Evolutionary conservation across 2,888 invertebrate species (phyloP).

Genomic region (Schrankia costaestrigalis): DNA sequence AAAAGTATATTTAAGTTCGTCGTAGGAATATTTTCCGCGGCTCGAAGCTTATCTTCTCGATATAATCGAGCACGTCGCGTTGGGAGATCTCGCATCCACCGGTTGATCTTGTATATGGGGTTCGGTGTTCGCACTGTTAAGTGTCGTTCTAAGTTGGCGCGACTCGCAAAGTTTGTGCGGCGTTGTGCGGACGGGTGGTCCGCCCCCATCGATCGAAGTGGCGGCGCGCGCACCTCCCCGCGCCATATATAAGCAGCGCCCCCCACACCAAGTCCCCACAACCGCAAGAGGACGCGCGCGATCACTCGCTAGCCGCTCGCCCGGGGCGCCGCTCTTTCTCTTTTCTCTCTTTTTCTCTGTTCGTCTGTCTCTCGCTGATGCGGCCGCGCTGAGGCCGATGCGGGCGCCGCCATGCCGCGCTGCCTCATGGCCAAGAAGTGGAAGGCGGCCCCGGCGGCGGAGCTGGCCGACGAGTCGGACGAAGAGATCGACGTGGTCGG

Average conservation of each 20-base stretch:
- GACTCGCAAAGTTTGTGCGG: constrained; percentile 60
- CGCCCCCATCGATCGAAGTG: constrained; percentile 65
- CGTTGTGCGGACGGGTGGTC: constrained; percentile 41
- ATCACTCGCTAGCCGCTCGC: constrained; percentile 75
- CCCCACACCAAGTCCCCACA: constrained; percentile 69
- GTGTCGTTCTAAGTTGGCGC: constrained; percentile 62
- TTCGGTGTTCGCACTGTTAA: constrained; percentile 45
- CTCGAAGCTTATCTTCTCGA: constrained; percentile 12
- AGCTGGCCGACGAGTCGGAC: constrained; percentile 83
- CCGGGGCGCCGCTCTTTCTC: constrained; percentile 79
- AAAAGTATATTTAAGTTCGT: constrained; percentile 6
- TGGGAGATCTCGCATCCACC: constrained; percentile 48
- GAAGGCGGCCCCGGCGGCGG: constrained; percentile 85
- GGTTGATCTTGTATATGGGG: constrained; percentile 60
- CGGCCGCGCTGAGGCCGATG: constrained; percentile 79
- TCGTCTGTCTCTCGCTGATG: constrained; percentile 77
- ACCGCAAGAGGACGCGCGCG: constrained; percentile 81
- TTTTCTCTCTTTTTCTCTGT: constrained; percentile 77
- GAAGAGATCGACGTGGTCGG: constrained; percentile 95
- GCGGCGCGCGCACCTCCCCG: constrained; percentile 69
- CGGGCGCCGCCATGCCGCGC: constrained; percentile 90
- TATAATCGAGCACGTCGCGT: constrained; percentile 20
- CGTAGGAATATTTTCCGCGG: too few species aligned
- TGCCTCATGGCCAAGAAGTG: constrained; percentile 98
- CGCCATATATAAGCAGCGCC: constrained; percentile 71